A percentile compares a stretch with the other conserved stretches of the same genome.
phyloP scores from a whole-genome alignment of 37 sponge, comb jelly and placozoan species.

The Ephydatia muelleri region DNA sequence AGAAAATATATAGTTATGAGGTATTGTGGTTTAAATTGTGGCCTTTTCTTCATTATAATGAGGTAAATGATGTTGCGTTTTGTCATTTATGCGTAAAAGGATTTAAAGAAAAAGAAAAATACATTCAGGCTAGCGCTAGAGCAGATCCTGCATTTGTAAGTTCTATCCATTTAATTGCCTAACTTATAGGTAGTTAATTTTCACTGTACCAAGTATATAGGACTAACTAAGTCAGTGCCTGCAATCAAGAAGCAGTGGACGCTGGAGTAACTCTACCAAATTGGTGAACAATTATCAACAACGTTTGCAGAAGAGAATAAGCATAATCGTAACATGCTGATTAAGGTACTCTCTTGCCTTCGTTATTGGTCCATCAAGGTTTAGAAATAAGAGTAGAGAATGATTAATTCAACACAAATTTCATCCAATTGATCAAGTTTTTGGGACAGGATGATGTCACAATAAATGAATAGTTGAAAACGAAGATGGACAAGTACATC shows the following conservation, averaged over 20 bases:
- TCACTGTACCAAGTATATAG: neutral
- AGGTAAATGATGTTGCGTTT: slow-evolving; percentile 21
- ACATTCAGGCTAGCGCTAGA: neutral
- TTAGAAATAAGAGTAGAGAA: slow-evolving; percentile 30
- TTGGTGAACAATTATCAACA: neutral
- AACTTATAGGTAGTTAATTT: neutral
- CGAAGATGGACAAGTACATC: slow-evolving; percentile 21
- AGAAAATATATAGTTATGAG: slow-evolving; percentile 21
- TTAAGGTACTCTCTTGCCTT: slow-evolving; percentile 15
- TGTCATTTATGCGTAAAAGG: slow-evolving; percentile 37
- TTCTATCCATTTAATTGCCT: neutral
- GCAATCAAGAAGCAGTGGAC: slow-evolving; percentile 24
- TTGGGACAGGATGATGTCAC: neutral
- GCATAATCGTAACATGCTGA: slow-evolving; percentile 12
- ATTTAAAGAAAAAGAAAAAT: slow-evolving; percentile 31
- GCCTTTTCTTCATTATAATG: slow-evolving; percentile 57
- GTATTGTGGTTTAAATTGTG: slow-evolving; percentile 43
- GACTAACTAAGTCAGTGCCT: neutral
- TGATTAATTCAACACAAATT: slow-evolving; percentile 18
- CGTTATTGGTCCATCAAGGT: slow-evolving; percentile 8
- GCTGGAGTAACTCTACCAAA: neutral
- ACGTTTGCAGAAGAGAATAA: neutral
- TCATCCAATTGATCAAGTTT: slow-evolving; percentile 22
- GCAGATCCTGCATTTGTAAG: slow-evolving; percentile 34
- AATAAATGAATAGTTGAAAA: slow-evolving; percentile 17